phyloP scores from a whole-genome alignment of 2,113 vertebrate genomes.

The Hepsetus odoe region DNA sequence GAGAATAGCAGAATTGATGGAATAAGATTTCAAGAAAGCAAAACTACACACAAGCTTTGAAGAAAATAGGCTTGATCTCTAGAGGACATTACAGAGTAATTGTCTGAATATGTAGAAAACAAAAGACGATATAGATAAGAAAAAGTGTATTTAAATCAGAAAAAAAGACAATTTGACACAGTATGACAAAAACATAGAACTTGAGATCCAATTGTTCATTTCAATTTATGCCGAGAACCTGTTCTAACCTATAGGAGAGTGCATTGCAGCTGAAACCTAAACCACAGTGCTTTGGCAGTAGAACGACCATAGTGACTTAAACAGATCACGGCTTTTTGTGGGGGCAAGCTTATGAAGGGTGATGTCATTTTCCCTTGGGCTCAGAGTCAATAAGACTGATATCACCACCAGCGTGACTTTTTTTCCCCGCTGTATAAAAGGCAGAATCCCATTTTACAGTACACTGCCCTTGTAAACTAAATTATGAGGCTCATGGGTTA shows the following conservation, averaged over 20 bases:
- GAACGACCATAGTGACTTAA: not conserved
- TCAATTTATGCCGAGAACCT: slow-evolving; percentile 8
- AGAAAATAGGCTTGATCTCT: not conserved
- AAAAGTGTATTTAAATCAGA: not conserved
- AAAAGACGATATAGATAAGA: not conserved
- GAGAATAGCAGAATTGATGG: not conserved
- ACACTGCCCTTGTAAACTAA: not conserved
- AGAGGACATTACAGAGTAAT: not conserved
- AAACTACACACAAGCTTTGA: not conserved
- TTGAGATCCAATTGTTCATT: slow-evolving; percentile 5
- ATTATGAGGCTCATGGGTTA: not conserved
- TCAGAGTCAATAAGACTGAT: slow-evolving; percentile 3
- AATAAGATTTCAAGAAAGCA: not conserved
- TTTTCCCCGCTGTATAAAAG: not conserved
- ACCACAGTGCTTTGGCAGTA: slow-evolving; percentile 13
- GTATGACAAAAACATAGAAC: not conserved
- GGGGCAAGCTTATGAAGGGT: slow-evolving; percentile 4
- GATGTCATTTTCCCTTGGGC: slow-evolving; percentile 37
- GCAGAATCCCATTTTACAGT: not conserved
- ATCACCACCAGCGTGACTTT: not conserved
- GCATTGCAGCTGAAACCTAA: slow-evolving; percentile 1
- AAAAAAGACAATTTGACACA: not conserved
- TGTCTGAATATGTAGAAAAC: not conserved
- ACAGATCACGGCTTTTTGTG: slow-evolving; percentile 20
- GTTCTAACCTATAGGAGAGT: slow-evolving; percentile 14